phyloP scores from a whole-genome alignment of 2,888 invertebrate genomes.

The Netelia inedita region DNA sequence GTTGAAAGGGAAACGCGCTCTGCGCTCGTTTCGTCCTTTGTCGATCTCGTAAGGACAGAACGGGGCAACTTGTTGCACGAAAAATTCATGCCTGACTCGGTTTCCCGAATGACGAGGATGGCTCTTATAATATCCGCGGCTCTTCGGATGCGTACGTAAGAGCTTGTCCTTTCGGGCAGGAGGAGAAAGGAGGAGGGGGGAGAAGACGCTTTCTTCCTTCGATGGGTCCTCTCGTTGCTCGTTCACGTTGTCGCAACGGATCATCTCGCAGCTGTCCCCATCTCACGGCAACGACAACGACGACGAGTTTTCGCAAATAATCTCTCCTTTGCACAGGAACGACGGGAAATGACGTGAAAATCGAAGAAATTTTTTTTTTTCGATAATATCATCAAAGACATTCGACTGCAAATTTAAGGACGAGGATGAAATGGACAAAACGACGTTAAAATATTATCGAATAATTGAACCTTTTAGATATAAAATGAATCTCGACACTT shows the following conservation, averaged over 20 bases:
- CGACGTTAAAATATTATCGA: neutral
- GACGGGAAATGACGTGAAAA: slow-evolving; percentile 56
- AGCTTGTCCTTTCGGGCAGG: slow-evolving; percentile 18
- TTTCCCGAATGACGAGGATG: slow-evolving; percentile 70
- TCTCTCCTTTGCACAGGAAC: slow-evolving; percentile 30
- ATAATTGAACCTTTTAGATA: too few species aligned
- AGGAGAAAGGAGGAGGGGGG: neutral
- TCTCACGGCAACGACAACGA: slow-evolving; percentile 42
- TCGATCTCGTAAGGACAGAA: slow-evolving; percentile 68
- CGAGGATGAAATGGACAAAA: neutral
- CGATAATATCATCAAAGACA: slow-evolving; percentile 43
- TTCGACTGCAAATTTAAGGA: neutral
- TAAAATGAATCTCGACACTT: too few species aligned
- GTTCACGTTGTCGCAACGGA: slow-evolving; percentile 78
- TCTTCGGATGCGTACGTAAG: slow-evolving; percentile 35
- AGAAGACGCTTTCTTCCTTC: slow-evolving; percentile 25
- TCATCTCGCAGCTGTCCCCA: slow-evolving; percentile 74
- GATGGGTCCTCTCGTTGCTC: slow-evolving; percentile 36
- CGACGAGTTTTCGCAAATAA: slow-evolving; percentile 64
- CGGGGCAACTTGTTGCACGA: slow-evolving; percentile 79
- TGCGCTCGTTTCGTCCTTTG: slow-evolving; percentile 65
- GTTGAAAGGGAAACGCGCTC: slow-evolving; percentile 65
- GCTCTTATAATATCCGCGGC: slow-evolving; percentile 69
- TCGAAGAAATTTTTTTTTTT: slow-evolving; percentile 14
- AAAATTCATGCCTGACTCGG: slow-evolving; percentile 78